These are phyloP conservation scores for Oryctes rhinoceros DNA, from an alignment of 1,140 invertebrate genomes.

Conservation along the genomic window DNA sequence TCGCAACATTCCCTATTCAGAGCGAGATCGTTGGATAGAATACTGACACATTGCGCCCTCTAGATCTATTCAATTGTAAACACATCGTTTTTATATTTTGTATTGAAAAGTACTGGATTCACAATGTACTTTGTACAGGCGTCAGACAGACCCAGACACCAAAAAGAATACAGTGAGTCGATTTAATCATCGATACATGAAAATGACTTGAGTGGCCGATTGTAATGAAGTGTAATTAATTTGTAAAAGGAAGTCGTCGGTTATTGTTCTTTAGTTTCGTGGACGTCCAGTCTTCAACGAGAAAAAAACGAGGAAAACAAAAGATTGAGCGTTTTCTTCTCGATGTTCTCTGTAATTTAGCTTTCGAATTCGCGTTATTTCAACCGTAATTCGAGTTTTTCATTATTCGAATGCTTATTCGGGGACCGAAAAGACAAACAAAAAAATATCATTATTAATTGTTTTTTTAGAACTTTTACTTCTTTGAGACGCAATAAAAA, in stretches of 20 bases:
- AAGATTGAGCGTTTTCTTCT: neutral
- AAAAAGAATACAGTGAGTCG: neutral
- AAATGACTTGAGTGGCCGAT: neutral
- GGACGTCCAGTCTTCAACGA: neutral
- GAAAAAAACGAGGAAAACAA: neutral
- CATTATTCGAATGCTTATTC: neutral
- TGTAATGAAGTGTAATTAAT: conserved; percentile 15
- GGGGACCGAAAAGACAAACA: too few species aligned
- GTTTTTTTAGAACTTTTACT: too few species aligned
- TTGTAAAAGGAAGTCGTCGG: conserved; percentile 9
- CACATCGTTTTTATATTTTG: neutral
- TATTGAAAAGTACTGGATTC: neutral
- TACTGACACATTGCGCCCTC: neutral
- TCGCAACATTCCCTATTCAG: neutral
- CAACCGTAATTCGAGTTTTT: neutral
- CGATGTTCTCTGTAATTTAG: neutral
- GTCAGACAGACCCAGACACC: neutral
- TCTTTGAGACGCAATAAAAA: too few species aligned
- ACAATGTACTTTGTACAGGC: neutral
- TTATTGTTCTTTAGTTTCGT: neutral
- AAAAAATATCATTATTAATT: too few species aligned
- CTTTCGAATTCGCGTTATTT: neutral
- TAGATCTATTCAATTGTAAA: neutral
- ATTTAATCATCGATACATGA: neutral
- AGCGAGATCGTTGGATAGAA: neutral